Evolutionary conservation across 64 coral and sea anemone species (phyloP), one percentile per base, ranked within the genome.

Genomic region (Pocillopora damicornis): DNA sequence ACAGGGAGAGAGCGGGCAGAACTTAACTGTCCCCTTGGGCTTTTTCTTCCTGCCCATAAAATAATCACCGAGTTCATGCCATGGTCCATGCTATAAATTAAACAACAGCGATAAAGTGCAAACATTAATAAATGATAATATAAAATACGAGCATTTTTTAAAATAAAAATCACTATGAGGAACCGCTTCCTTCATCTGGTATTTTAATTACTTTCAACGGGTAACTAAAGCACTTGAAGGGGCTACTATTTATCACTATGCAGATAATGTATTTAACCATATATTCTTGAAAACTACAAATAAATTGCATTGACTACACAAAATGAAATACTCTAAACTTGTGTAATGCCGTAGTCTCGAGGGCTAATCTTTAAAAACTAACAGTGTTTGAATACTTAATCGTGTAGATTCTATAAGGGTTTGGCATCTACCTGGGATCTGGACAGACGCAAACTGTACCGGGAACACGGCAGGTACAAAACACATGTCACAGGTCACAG

Each of bases 1-100:
- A 76, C 89, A 90, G 35, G 89, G 89, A 25, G 89, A 91, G 36
- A 85, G 67, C 17, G 89, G 89, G 80, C 71, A 91, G 35, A 91
- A 91, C 62, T 85, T 91, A 58, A 85, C 71, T 57, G 22, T 35
- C 35, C 89, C 61, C 45, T 90, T 90, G 63, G 88, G 88, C 57
- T 25, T 68, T 42, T 90, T 90, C 60, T 90, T 75, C 35, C 37
- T 26, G 7, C 80, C 89, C 23, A 17, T 78, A 17, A 91, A 42
- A 62, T 91, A 86, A 65, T 64, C 75, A 78, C 76, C 61, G 8
- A 91, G 60, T 75, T 77, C 75, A 91, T 91, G 16, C 75, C 59
- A 86, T 91, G 82, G 16, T 64, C 62, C 62, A 64, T 64, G 62
- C 62, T 64, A 64, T 64, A 12, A 64, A 15, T 64, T 64, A 64